Conservation (phyloP, 2,113 vertebrate species). For the rabbit (Oryctolagus cuniculus) region DNA sequence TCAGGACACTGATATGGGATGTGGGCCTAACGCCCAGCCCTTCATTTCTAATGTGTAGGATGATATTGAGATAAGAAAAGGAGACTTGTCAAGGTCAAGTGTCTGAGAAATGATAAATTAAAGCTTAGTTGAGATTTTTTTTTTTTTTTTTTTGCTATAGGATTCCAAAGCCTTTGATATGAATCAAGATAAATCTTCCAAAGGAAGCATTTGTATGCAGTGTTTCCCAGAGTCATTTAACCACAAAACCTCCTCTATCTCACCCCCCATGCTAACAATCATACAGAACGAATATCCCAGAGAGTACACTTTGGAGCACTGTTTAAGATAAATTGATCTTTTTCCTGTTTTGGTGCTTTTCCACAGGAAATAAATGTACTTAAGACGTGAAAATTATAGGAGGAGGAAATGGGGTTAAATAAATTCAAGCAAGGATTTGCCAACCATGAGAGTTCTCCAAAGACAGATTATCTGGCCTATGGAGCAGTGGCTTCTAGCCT, state of each 20-base stretch:
- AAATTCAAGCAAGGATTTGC: conserved; percentile 21
- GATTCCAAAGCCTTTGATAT: conserved; percentile 31
- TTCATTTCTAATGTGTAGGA: not conserved
- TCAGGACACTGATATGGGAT: no score
- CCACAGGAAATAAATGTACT: not conserved
- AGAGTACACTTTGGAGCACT: not conserved
- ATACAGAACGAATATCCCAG: not conserved
- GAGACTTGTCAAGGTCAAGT: not conserved
- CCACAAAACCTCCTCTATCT: not conserved
- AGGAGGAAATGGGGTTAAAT: not conserved
- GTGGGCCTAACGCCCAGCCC: no score
- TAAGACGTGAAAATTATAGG: not conserved
- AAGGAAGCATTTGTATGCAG: not conserved
- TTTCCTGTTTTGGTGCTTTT: not conserved
- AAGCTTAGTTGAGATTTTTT: not conserved
- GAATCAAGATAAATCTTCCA: not conserved
- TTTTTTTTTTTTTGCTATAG: not conserved
- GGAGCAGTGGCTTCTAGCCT: not conserved
- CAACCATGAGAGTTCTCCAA: not conserved
- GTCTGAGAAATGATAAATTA: conserved; percentile 1
- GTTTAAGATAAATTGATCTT: not conserved
- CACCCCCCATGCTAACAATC: not conserved
- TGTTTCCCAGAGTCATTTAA: conserved; percentile 16
- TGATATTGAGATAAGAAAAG: not conserved
- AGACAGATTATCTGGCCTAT: not conserved